Percentiles rank a stretch among this genome's conserved stretches.
phyloP scores from a whole-genome alignment of 2,888 invertebrate species.

The Tridacna crocea region DNA sequence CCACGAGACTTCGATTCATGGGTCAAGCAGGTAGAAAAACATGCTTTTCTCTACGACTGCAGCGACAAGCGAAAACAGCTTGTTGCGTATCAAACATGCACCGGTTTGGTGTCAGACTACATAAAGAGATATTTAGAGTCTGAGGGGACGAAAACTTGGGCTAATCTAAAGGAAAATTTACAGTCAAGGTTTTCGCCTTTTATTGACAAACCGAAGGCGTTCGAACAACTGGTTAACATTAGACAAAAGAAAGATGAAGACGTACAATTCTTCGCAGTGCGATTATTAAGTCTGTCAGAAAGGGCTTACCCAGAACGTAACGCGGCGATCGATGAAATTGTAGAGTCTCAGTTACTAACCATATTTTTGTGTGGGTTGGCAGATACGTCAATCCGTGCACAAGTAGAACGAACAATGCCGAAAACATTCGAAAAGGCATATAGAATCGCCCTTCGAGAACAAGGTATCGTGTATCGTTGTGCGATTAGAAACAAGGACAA shows the following conservation, averaged over 20 bases:
- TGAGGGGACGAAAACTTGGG: not conserved
- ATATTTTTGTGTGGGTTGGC: slow-evolving; percentile 22
- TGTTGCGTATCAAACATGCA: slow-evolving; percentile 3
- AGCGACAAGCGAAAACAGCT: not conserved
- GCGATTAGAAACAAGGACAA: slow-evolving; percentile 5
- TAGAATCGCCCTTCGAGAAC: slow-evolving; percentile 5
- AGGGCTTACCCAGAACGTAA: slow-evolving; percentile 7
- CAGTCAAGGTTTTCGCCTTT: slow-evolving; percentile 18
- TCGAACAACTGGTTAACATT: slow-evolving; percentile 5
- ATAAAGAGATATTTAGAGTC: not conserved
- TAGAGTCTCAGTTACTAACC: slow-evolving; percentile 23
- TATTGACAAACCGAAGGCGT: slow-evolving; percentile 10
- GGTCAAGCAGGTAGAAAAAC: slow-evolving; percentile 12
- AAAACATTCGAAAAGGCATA: slow-evolving; percentile 24
- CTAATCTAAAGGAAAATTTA: slow-evolving; percentile 8
- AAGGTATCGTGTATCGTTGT: slow-evolving; percentile 20
- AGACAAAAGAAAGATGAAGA: slow-evolving; percentile 11
- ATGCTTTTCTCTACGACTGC: slow-evolving; percentile 1
- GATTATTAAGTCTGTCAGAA: slow-evolving; percentile 3
- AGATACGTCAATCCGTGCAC: slow-evolving; percentile 10
- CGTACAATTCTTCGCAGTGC: not conserved
- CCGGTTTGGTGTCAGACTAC: slow-evolving; percentile 10
- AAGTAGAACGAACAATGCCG: slow-evolving; percentile 18
- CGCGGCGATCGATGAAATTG: not conserved
- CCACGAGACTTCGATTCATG: not conserved